These are phyloP conservation scores for Dissostichus mawsoni DNA, from an alignment of 2,113 vertebrate genomes.

Conservation along the genomic window DNA sequence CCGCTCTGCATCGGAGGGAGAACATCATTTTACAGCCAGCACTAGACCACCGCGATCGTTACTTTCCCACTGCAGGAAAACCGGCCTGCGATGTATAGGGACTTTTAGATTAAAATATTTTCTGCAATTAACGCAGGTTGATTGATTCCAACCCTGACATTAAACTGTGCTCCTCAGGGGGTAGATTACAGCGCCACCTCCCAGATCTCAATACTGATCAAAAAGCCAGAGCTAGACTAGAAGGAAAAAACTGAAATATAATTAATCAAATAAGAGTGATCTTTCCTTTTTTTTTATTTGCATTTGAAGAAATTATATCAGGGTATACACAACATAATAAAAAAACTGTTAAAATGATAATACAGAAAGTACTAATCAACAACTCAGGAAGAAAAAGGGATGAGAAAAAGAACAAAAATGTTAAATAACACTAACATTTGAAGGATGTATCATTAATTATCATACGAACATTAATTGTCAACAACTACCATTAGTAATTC, in stretches of 20 bases:
- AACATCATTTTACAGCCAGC: conserved; percentile 41
- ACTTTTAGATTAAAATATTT: neutral
- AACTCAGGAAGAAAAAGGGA: too few relatives aligned
- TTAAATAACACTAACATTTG: too few relatives aligned
- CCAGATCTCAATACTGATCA: neutral
- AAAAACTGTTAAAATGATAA: too few relatives aligned
- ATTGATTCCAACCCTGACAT: conserved; percentile 10
- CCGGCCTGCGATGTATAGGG: neutral
- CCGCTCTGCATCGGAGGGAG: conserved; percentile 85
- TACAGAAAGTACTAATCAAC: too few relatives aligned
- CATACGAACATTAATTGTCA: too few relatives aligned
- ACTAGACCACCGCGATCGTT: conserved; percentile 3
- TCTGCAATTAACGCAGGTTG: conserved; percentile 5
- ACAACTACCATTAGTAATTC: too few relatives aligned
- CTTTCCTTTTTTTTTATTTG: too few relatives aligned
- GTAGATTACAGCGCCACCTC: conserved; percentile 12
- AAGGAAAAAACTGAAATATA: neutral
- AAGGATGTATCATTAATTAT: too few relatives aligned
- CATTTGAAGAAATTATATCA: too few relatives aligned
- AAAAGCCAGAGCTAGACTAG: neutral
- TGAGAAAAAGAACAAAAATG: too few relatives aligned
- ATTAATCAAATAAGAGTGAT: too few relatives aligned
- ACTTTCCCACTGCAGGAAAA: conserved; percentile 25
- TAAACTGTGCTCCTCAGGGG: conserved; percentile 8
- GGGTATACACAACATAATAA: too few relatives aligned